Evolutionary conservation across 2,113 vertebrate genomes (phyloP).

Genomic region (Salvelinus fontinalis): DNA sequence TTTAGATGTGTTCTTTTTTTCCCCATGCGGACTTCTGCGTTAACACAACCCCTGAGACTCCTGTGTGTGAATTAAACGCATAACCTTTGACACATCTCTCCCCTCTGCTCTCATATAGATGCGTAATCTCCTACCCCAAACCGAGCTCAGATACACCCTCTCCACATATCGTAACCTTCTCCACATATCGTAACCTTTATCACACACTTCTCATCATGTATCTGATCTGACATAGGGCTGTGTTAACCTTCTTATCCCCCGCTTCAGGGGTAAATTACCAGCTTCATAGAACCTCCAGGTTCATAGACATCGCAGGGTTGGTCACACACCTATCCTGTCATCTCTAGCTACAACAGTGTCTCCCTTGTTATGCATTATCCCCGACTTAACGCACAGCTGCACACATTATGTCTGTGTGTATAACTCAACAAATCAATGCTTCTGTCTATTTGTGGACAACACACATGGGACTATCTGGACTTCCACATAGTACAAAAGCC

Average conservation of each 20-base stretch:
- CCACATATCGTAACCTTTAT: neutral
- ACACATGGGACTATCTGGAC: neutral
- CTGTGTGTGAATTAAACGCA: neutral
- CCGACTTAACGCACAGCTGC: neutral
- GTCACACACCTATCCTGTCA: conserved; percentile 6
- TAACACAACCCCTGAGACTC: too few relatives aligned
- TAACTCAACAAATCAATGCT: neutral
- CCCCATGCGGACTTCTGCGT: too few relatives aligned
- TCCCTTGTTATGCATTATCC: neutral
- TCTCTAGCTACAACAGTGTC: neutral
- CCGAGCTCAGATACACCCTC: neutral
- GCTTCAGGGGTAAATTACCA: conserved; percentile 50
- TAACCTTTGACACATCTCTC: neutral
- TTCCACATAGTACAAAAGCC: neutral
- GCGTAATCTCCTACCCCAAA: neutral
- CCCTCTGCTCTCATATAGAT: neutral
- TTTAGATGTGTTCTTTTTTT: too few relatives aligned
- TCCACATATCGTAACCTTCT: neutral
- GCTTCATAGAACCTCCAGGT: conserved; percentile 17
- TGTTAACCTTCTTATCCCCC: conserved; percentile 27
- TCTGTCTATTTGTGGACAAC: neutral
- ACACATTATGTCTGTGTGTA: conserved; percentile 24
- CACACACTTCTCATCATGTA: conserved; percentile 17
- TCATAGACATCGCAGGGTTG: conserved; percentile 1
- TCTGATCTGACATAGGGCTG: neutral